phyloP scores from a whole-genome alignment of 2,113 vertebrate species.

The Stomatorhinus ivindoensis region DNA sequence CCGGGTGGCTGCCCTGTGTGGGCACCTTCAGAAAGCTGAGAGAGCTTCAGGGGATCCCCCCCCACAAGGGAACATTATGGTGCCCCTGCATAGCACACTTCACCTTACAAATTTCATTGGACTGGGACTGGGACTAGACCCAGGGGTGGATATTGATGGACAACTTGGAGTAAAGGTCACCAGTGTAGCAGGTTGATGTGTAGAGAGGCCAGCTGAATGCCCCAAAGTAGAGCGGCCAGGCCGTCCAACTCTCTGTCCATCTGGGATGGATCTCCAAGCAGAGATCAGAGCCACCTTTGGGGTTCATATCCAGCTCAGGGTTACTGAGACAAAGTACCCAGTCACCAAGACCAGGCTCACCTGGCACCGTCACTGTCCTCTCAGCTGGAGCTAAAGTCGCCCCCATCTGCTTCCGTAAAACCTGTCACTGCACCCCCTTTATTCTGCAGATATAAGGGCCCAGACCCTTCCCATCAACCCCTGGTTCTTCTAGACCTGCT shows the following conservation, averaged over 20 bases:
- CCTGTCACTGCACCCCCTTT: not conserved
- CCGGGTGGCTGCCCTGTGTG: too few relatives aligned
- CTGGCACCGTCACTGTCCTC: not conserved
- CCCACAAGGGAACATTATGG: too few relatives aligned
- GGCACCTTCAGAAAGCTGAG: too few relatives aligned
- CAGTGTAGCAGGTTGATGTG: not conserved
- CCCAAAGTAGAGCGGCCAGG: not conserved
- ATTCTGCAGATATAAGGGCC: not conserved
- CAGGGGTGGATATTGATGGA: not conserved
- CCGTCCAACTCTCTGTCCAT: not conserved
- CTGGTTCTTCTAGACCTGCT: not conserved
- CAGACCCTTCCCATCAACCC: not conserved
- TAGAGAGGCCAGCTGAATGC: not conserved
- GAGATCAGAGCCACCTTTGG: not conserved
- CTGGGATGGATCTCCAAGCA: not conserved
- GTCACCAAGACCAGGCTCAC: not conserved
- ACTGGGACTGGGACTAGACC: not conserved
- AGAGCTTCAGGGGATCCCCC: too few relatives aligned
- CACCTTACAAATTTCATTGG: too few relatives aligned
- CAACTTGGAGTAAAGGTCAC: not conserved
- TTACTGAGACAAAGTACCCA: not conserved
- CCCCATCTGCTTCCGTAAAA: not conserved
- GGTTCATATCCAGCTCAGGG: not conserved
- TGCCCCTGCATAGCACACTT: too few relatives aligned
- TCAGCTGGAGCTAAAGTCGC: not conserved